These are phyloP conservation scores for Aphidius gifuensis DNA, from an alignment of 1,140 invertebrate species.

Conservation along the genomic window DNA sequence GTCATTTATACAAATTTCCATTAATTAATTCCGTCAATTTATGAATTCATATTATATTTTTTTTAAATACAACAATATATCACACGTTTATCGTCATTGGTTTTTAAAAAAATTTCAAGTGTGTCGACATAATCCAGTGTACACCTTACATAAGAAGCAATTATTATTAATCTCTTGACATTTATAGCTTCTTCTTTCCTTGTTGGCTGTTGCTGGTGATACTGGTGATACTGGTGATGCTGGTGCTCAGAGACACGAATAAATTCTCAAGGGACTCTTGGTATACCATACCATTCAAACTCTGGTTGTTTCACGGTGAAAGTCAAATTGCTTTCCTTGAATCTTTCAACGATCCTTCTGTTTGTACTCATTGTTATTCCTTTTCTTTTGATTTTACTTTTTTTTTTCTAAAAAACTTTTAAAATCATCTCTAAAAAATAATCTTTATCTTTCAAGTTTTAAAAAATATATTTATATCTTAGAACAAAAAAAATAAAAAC, in stretches of 20 bases:
- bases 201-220: neutral
- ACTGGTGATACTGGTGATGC: neutral
- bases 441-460: no score
- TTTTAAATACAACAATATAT: no score
- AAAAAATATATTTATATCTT: no score
- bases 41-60: no score
- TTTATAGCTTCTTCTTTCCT: slow-evolving; percentile 13
- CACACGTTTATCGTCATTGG: no score
- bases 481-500: no score
- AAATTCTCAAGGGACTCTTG: neutral
- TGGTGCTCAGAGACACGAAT: neutral
- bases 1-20: no score
- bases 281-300: neutral
- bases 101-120: no score
- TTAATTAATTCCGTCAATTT: no score
- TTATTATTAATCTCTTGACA: slow-evolving; percentile 26
- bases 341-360: slow-evolving; percentile 1
- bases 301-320: slow-evolving; percentile 1
- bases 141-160: slow-evolving; percentile 19
- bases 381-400: neutral
- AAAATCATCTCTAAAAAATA: no score
- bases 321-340: slow-evolving; percentile 15
- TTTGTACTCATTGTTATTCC: neutral
- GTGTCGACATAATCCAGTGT: no score
- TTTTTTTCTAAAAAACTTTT: neutral